Base-by-base conservation (phyloP, 2,888 invertebrate species). In the Trachelus tabidus region DNA sequence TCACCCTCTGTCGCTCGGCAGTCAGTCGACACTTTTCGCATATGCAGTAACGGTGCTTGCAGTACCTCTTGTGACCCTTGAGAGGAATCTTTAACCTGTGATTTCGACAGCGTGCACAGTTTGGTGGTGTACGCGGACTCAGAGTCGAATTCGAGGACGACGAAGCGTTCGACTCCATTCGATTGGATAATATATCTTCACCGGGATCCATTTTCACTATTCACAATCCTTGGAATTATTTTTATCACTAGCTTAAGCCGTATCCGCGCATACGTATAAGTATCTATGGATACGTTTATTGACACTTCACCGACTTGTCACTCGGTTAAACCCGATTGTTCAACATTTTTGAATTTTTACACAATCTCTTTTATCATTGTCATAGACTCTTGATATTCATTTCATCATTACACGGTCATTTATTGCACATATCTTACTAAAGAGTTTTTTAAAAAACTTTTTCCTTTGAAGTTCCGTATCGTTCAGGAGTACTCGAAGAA, bases 11-110 rank as follows among this genome's bases (percentile, higher is more conserved):
- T 74, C 98, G 92, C 88, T 97, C 97, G 0, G 96, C 96, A 0
- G 98, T 97, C 79, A 97, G 92, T 81, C 95, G 94, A 91, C 98
- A 98, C 92, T 97, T 97, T 84, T 96, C 95, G 92, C 98, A 98
- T 81, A 93, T 94, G 92, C 98, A 98, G 89, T 94, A 94, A 82
- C 97, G 95, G 92, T 94, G 98, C 88, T 95, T 94, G 93, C 98
- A 98, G 92, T 97, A 97, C 40, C 97, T 94, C 92, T 98, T 98
- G 93, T 98, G 98, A 30, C 97, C 98, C 92, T 97, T 97, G 83
- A 98, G 94, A 91, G 95, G 95, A 84, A 97, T 95, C 91, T 97
- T 97, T 89, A 97, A 93, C n/a, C 96, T 94, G 92, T 98, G 98
- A 93, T 98, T 98, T 80, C 97, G 94, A 92, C 98, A 98, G 37